Base-by-base conservation (phyloP, 1,140 invertebrate genomes). In the Procambarus virginalis region DNA sequence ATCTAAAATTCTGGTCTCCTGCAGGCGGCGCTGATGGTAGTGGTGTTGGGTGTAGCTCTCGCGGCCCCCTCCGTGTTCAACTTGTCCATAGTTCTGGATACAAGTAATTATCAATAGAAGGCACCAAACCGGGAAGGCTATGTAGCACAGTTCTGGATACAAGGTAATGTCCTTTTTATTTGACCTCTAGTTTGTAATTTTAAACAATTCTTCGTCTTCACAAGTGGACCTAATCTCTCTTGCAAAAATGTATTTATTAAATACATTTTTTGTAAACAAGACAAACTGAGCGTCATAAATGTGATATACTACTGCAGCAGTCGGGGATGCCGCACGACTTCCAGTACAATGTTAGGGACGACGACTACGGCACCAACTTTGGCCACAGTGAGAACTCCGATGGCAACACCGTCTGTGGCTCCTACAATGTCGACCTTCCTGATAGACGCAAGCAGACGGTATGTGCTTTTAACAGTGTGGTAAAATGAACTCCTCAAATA, bases 401-500 rank as follows among this genome's bases (percentile, higher is more conserved):
- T n/a, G 93, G 92, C 84, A 92, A 93, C 60, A 77, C 84, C 64
- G 92, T 92, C 34, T 46, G 48, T 14, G 93, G 93, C 1, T 92
- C 88, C 81, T 93, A 93, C 89, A 92, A 79, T n/a, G 92, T 93
- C n/a, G 77, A 86, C 34, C 93, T 93, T 58, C 92, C 93, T 4
- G 93, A 93, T 68, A 92, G 93, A 70, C 92, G 93, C 83, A 92
- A 89, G 68, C 93, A 93, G 77, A 92, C 92, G 83, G 93, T 93
- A 75, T 78, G 70, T 6, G 5, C 6, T 4, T 20, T 12, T 6
- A 55, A 2, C 2, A 8, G 46, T 48, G 12, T 76, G 6, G 46
- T 55, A 9, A 55, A 34, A 9, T 55, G 2, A 55, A 1, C 9
- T 45, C 17, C 34, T 12, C 9, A 73, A 73, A n/a, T 73, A 22